Conservation (phyloP, 2,113 vertebrate species). For the Pachyramphus minor region DNA sequence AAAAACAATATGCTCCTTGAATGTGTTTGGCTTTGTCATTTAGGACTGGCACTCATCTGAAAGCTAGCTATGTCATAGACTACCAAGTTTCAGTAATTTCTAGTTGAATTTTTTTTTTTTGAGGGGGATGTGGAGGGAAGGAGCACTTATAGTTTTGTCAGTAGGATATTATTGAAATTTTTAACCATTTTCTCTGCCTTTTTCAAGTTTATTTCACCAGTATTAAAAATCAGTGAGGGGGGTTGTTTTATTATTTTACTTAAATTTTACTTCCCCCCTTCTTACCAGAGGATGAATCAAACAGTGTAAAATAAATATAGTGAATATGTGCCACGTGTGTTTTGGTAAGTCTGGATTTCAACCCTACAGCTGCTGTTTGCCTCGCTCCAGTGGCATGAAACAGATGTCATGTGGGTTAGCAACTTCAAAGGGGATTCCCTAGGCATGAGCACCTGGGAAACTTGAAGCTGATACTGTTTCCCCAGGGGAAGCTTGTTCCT, state of each 20-base stretch:
- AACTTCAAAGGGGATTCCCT: constrained; percentile 23
- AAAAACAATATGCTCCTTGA: not conserved
- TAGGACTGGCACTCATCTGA: not conserved
- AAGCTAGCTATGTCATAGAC: not conserved
- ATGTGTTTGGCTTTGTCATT: not conserved
- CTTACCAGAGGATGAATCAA: not conserved
- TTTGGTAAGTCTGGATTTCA: not conserved
- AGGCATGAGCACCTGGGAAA: not conserved
- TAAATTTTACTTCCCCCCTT: not conserved
- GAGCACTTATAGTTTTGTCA: not conserved
- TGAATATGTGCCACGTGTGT: not conserved
- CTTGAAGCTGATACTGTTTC: not conserved
- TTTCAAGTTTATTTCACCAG: not conserved
- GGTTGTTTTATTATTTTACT: not conserved
- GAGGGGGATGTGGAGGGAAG: rapidly evolving
- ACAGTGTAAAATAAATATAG: not conserved
- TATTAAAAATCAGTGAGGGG: not conserved
- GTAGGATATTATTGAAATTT: not conserved
- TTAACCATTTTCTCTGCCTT: not conserved
- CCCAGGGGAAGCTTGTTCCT: not conserved
- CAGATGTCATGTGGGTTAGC: not conserved
- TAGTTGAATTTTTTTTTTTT: not conserved
- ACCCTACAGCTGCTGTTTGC: not conserved
- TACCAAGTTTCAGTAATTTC: not conserved
- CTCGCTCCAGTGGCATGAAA: not conserved